Evolutionary conservation across 2,113 vertebrate species (phyloP).

Genomic region (Oreochromis niloticus): DNA sequence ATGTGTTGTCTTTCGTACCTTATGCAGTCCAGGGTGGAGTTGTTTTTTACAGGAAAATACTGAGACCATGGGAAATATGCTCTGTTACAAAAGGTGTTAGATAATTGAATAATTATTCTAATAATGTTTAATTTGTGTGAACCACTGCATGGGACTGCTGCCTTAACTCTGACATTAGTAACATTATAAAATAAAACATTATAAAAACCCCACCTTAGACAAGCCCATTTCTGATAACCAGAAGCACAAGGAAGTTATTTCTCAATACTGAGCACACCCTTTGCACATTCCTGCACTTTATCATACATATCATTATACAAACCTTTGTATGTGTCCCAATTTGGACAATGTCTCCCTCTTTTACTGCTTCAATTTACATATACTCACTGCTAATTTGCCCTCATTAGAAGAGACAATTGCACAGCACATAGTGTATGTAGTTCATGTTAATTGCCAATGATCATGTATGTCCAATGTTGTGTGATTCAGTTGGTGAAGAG

Average conservation of each 20-base stretch:
- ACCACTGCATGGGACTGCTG: not conserved
- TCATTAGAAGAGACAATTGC: slow-evolving; percentile 33
- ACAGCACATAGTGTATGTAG: not conserved
- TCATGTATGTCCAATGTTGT: not conserved
- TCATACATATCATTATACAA: not conserved
- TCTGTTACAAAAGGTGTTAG: not conserved
- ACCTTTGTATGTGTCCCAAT: slow-evolving; percentile 27
- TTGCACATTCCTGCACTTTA: not conserved
- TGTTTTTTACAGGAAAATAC: not conserved
- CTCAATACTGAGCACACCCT: not conserved
- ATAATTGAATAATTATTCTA: not conserved
- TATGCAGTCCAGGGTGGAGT: not conserved
- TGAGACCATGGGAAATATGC: not conserved
- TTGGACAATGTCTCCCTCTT: slow-evolving; percentile 40
- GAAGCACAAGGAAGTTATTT: not conserved
- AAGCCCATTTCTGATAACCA: not conserved
- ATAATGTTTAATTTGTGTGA: not conserved
- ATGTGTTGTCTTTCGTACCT: not conserved
- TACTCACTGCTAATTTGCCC: slow-evolving; percentile 38
- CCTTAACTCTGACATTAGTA: not conserved
- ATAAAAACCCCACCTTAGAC: not conserved
- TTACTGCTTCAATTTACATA: slow-evolving; percentile 28
- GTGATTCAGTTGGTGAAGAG: not conserved
- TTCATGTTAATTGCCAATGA: not conserved
- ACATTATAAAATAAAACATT: not conserved